phyloP scores from a whole-genome alignment of 2,113 vertebrate species.

The Lagopus leucura region DNA sequence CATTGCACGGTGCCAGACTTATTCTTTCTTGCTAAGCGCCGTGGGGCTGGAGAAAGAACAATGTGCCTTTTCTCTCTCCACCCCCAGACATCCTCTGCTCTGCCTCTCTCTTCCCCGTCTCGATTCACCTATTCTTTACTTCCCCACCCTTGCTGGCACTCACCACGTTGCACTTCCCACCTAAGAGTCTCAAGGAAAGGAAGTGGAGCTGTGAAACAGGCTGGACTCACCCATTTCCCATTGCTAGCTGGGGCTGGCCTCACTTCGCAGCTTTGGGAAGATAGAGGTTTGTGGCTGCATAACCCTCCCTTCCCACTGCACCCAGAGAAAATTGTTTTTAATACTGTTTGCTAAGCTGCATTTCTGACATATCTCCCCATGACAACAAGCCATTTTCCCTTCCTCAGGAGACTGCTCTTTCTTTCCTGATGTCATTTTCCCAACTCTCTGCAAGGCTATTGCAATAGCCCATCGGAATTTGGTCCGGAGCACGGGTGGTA shows the following conservation, averaged over 20 bases:
- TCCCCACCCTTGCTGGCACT: slow-evolving; percentile 15
- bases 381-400: background rate
- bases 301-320: background rate
- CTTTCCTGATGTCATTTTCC: background rate
- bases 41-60: slow-evolving; percentile 29
- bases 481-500: background rate
- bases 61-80: slow-evolving; percentile 42
- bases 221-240: slow-evolving; percentile 59
- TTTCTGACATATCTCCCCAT: background rate
- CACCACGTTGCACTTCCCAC: slow-evolving; percentile 33
- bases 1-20: slow-evolving; percentile 20
- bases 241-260: slow-evolving; percentile 38
- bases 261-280: slow-evolving; percentile 3
- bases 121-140: slow-evolving; percentile 35
- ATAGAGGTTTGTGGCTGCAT: background rate
- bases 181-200: slow-evolving; percentile 47
- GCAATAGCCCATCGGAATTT: slow-evolving; percentile 44
- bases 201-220: slow-evolving; percentile 47
- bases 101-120: background rate
- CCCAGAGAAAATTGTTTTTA: background rate
- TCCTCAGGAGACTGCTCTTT: background rate
- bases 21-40: slow-evolving; percentile 40
- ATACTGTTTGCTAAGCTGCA: background rate
- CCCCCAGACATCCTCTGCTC: slow-evolving; percentile 28
- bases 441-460: background rate